Base-by-base conservation (phyloP, 2,113 vertebrate genomes). In the Eubucco bourcierii region DNA sequence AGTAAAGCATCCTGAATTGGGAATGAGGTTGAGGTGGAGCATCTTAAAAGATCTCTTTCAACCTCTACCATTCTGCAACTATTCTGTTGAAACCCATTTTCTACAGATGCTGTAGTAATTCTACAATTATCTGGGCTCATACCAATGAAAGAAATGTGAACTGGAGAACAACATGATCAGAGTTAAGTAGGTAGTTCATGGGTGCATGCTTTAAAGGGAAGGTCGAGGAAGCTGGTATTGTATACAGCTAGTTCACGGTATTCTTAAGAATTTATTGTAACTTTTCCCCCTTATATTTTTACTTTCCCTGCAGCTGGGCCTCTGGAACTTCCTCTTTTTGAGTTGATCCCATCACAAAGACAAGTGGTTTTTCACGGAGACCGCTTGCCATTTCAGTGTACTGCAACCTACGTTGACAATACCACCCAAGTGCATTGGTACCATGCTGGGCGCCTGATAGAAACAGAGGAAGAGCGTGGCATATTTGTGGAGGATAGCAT, bases 311-410 rank as follows among this genome's bases (percentile, higher is more conserved):
- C 96, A 99, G 99, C 98, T 71, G 98, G 97, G 29, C 98, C 98
- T 60, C 96, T 98, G 96, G 98, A 99, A 82, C 96, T 99, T 58
- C 98, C 98, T 63, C 97, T 99, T 66, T 98, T 99, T 66, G 98
- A 99, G 96, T 96, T 99, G 88, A 99, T 99, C 77, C 99, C 99
- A 13, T 99, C 98, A 37, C 98, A 98, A 66, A 98, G 97, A 52
- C 99, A 99, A 59, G 97, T 99, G 92, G 98, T 99, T 93, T 99
- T 99, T 72, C 98, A 94, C 3, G 99, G 99, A 18, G 99, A 99
- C 91, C 98, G 98, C 29, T 95, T 99, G 46, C 98, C 98, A 1
- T 98, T 99, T 67, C 98, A 99, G 96, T 99, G 99, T 70, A 98
- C 99, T 3, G 98, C 98, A 33, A 98, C 99, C 1, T 98, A 98